Percentiles rank a stretch among this genome's conserved stretches.
Conservation (phyloP, 1,140 invertebrate species). For the Ooceraea biroi region DNA sequence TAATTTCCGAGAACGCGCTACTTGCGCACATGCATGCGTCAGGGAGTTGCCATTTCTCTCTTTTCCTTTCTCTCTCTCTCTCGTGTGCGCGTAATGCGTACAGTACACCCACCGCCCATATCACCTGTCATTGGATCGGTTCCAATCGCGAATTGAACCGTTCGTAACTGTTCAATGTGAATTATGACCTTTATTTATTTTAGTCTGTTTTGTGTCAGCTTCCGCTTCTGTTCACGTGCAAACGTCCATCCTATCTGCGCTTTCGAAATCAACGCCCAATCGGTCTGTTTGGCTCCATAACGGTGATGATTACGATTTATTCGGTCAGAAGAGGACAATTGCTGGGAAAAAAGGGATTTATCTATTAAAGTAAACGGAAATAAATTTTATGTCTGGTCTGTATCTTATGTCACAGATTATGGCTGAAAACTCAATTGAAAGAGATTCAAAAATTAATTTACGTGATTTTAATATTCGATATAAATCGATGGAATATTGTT, state of each 20-base stretch:
- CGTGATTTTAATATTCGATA: too few relatives aligned
- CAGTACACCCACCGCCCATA: constrained; percentile 33
- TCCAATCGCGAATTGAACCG: constrained; percentile 82
- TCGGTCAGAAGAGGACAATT: constrained; percentile 41
- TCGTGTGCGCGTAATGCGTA: constrained; percentile 55
- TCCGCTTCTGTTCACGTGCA: constrained; percentile 50
- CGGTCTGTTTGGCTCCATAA: constrained; percentile 36
- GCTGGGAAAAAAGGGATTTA: not conserved
- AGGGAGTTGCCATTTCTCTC: constrained; percentile 6
- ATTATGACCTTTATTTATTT: constrained; percentile 81
- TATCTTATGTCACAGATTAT: not conserved
- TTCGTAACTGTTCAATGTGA: constrained; percentile 82
- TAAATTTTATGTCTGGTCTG: not conserved
- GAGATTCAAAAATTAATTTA: too few relatives aligned
- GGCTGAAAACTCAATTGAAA: too few relatives aligned
- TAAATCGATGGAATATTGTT: too few relatives aligned
- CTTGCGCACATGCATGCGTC: constrained; percentile 51
- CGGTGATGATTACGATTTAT: constrained; percentile 65
- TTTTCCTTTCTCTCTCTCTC: constrained; percentile 13
- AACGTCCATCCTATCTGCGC: constrained; percentile 64
- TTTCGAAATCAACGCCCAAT: constrained; percentile 62
- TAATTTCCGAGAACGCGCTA: constrained; percentile 73
- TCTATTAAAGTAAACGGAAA: not conserved
- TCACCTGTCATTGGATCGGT: constrained; percentile 74
- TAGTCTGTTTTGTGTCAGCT: constrained; percentile 55